These are phyloP conservation scores for Pseudomugil gertrudae DNA, from an alignment of 2,797 vertebrate genomes.

Conservation along the genomic window DNA sequence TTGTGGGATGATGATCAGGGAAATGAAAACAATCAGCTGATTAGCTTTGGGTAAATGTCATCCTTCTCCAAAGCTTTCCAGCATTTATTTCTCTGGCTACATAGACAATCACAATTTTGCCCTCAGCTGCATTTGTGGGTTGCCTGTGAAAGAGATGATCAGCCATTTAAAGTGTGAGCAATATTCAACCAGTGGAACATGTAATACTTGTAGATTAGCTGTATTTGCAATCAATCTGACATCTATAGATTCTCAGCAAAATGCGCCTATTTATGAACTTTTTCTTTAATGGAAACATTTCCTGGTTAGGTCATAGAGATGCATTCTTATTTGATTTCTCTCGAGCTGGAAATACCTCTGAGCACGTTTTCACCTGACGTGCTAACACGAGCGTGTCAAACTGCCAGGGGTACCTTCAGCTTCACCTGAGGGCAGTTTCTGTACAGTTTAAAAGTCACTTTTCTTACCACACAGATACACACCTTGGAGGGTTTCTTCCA, in stretches of 20 bases:
- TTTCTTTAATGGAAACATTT: conserved; percentile 25
- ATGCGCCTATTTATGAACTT: conserved; percentile 13
- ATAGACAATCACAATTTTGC: conserved; percentile 73
- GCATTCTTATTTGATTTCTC: conserved; percentile 58
- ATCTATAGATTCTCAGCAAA: conserved; percentile 31
- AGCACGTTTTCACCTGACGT: conserved; percentile 44
- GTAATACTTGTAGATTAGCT: conserved; percentile 45
- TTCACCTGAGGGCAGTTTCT: conserved; percentile 51
- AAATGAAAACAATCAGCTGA: conserved; percentile 71
- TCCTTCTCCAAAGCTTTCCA: conserved; percentile 38
- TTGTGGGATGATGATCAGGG: conserved; percentile 68
- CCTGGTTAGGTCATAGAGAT: conserved; percentile 40
- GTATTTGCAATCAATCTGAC: conserved; percentile 68
- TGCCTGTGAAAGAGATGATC: conserved; percentile 36
- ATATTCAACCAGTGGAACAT: conserved; percentile 62
- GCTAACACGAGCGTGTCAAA: conserved; percentile 28
- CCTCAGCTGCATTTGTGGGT: conserved; percentile 58
- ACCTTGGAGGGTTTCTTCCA: conserved; percentile 27
- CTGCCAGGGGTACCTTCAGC: conserved; percentile 47
- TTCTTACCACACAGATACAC: conserved; percentile 12
- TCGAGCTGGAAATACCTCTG: conserved; percentile 47
- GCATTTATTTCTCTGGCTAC: conserved; percentile 58
- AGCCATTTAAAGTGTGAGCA: conserved; percentile 53
- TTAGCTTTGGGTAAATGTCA: conserved; percentile 43
- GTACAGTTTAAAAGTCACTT: conserved; percentile 58